A percentile compares a stretch with the other conserved stretches of the same genome.
Evolutionary conservation across 2,113 vertebrate species (phyloP).

Genomic region (Nycticorax nycticorax): DNA sequence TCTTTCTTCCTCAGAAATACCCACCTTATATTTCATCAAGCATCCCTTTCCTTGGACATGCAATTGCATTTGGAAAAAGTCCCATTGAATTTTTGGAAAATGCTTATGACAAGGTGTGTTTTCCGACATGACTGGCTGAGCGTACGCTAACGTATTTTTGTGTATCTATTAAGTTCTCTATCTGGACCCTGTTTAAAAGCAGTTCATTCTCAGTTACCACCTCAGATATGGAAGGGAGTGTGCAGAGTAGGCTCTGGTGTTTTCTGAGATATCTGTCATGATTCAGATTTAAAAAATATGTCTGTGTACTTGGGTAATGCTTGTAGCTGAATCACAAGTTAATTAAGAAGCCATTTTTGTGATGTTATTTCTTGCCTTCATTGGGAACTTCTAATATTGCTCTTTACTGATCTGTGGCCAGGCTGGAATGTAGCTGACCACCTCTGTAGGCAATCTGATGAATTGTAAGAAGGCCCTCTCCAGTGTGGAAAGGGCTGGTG

Average conservation of each 20-base stretch:
- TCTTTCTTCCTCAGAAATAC: slow-evolving; percentile 77
- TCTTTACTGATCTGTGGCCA: background rate
- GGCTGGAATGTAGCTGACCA: background rate
- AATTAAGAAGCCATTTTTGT: background rate
- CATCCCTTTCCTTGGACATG: slow-evolving; percentile 93
- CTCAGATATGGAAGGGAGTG: rapidly evolving
- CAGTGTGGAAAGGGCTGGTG: background rate
- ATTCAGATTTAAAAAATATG: background rate
- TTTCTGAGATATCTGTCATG: background rate
- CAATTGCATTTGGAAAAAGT: slow-evolving; percentile 91
- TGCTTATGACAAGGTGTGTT: slow-evolving; percentile 90
- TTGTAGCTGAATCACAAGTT: background rate
- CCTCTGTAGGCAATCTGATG: background rate
- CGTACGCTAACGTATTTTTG: background rate
- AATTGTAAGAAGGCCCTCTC: background rate
- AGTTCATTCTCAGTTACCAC: background rate
- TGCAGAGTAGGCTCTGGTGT: background rate
- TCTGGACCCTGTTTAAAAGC: background rate
- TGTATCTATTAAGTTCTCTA: background rate
- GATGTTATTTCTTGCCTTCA: background rate
- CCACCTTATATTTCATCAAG: slow-evolving; percentile 91
- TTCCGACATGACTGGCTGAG: background rate
- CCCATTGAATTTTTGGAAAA: slow-evolving; percentile 95
- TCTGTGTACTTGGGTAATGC: background rate
- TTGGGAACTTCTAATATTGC: background rate